phyloP scores from a whole-genome alignment of 2,888 invertebrate genomes.

The Gymnosoma rotundatum region DNA sequence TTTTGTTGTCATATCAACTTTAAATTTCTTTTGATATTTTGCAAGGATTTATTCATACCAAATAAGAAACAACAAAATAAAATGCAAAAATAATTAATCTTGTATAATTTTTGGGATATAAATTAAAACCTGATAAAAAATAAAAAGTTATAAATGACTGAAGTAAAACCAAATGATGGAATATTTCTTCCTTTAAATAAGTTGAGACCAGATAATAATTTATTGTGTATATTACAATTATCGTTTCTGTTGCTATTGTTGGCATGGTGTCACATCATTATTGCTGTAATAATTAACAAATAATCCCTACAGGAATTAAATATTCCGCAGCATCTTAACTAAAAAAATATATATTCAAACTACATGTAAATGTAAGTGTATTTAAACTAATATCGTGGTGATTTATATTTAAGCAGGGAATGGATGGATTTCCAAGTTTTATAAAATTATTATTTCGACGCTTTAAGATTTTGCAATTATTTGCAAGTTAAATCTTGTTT shows the following conservation, averaged over 20 bases:
- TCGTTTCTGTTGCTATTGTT: not conserved
- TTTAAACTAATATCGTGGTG: not conserved
- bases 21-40: conserved; percentile 54
- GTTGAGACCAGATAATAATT: conserved; percentile 6
- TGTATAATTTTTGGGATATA: conserved; percentile 17
- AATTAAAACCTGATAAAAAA: not conserved
- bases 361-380: too few relatives aligned
- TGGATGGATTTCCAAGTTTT: too few relatives aligned
- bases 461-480: too few relatives aligned
- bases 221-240: conserved; percentile 1
- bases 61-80: conserved; percentile 15
- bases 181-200: not conserved
- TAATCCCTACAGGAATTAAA: conserved; percentile 41
- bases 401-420: not conserved
- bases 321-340: conserved; percentile 8
- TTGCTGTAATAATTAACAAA: conserved; percentile 51
- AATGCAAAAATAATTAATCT: conserved; percentile 57
- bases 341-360: not conserved
- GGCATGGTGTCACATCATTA: conserved; percentile 30
- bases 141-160: not conserved
- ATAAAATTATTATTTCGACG: too few relatives aligned
- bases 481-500: too few relatives aligned
- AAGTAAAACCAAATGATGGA: not conserved
- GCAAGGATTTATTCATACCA: conserved; percentile 46
- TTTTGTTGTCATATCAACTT: conserved; percentile 28